Conservation (phyloP, 2,888 invertebrate species). For the Metallyticus violacea region DNA sequence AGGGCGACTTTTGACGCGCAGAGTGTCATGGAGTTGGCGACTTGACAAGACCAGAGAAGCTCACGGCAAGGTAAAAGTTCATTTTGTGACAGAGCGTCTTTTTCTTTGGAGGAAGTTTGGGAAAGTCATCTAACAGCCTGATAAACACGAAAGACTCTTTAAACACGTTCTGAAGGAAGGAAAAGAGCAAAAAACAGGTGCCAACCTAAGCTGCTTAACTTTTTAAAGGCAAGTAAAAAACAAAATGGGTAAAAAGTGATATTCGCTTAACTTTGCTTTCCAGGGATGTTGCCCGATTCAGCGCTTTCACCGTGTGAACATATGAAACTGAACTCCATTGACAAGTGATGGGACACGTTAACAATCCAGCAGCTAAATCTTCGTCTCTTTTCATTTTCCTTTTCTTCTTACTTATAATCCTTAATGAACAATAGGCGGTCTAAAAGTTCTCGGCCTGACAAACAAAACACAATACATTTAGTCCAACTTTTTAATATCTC, state of each 20-base stretch:
- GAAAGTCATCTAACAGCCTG: not conserved
- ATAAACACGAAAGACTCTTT: not conserved
- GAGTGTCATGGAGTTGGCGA: too few relatives aligned
- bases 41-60: not conserved
- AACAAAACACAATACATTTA: too few relatives aligned
- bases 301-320: not conserved
- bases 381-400: too few relatives aligned
- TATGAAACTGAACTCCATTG: not conserved
- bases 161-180: not conserved
- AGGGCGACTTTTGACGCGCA: too few relatives aligned
- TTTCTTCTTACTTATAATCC: too few relatives aligned
- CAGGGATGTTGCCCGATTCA: not conserved
- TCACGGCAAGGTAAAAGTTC: not conserved
- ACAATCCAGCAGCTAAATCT: too few relatives aligned
- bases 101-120: not conserved
- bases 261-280: not conserved
- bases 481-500: too few relatives aligned
- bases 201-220: not conserved
- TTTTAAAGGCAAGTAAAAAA: not conserved
- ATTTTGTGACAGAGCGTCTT: not conserved
- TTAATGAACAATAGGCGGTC: too few relatives aligned
- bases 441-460: too few relatives aligned
- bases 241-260: not conserved
- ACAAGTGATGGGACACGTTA: too few relatives aligned
- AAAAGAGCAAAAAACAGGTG: not conserved